Conservation (phyloP, 2,797 vertebrate species). For the Anableps anableps region DNA sequence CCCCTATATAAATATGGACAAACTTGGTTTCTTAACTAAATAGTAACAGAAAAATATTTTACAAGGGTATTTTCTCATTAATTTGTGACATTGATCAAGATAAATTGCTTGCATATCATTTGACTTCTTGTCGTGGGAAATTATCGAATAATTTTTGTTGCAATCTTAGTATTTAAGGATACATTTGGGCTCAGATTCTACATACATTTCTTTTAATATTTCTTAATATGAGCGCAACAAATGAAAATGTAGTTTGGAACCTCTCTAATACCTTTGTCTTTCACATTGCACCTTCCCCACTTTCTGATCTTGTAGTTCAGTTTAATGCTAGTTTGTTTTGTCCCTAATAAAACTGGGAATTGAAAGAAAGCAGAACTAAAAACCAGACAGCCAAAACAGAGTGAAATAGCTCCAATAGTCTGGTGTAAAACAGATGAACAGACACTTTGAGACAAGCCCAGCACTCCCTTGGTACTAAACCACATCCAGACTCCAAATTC, state of each 20-base stretch:
- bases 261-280: background rate
- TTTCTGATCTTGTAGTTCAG: background rate
- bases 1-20: no score
- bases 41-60: no score
- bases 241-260: background rate
- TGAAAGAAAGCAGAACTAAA: constrained; percentile 15
- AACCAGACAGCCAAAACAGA: constrained; percentile 24
- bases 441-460: constrained; percentile 49
- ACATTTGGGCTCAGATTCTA: background rate
- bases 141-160: no score
- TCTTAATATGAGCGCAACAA: background rate
- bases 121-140: background rate
- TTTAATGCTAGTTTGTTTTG: constrained; percentile 9
- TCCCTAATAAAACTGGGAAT: constrained; percentile 15
- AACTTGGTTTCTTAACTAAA: no score
- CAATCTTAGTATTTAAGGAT: background rate
- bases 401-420: constrained; percentile 23
- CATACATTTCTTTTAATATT: background rate
- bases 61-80: no score
- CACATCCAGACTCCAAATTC: constrained; percentile 59
- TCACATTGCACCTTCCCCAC: background rate
- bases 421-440: constrained; percentile 60
- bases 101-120: background rate
- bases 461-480: constrained; percentile 47
- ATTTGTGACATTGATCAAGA: no score